Base-by-base conservation (phyloP, 1,140 invertebrate species). In the Pseudobourletiella spinata region DNA sequence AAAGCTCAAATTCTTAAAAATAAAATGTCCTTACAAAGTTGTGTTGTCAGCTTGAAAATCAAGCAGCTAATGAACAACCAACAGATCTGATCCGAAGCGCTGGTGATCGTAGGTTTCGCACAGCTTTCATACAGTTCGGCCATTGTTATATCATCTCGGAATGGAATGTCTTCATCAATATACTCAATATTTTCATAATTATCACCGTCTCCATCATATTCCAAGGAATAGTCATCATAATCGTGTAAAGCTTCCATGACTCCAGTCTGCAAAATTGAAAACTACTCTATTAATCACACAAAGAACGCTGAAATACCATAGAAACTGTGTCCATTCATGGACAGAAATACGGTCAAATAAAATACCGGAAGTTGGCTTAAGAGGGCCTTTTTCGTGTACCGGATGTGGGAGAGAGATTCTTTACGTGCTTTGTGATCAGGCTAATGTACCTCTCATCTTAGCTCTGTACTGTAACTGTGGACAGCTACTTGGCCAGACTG, bases 21-120 rank as follows among this genome's bases (percentile, higher is more conserved):
- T 48, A 11, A 48, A 6, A 26, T n/a, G 1, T n/a, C 15, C 57
- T 62, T 71, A 74, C 73, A 61, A 50, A 69, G 61, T 66, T 74
- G 72, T 11, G 72, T 74, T 4, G 61, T 59, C 11, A 73, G 57
- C 59, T 72, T 66, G 28, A 72, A 74, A 11, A 74, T 15, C 11
- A 74, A 57, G 29, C 71, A 71, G 64, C 71, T 70, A 28, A 72
- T 50, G 22, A 74, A 59, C 11, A 73, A 60, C 30, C 69, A 71
- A 39, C 62, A 67, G 26, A 74, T 42, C 59, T 74, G 73, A 44
- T 63, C 58, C 3, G 71, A 63, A 18, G 65, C 73, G 64, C 73
- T 72, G 22, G 50, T 58, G 2, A 71, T 32, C 4, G 71, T 74
- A 0, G 73, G 73, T 39, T 69, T 61, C 8, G 73, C 57, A 59